Percentiles rank a stretch among this genome's conserved stretches.
These are phyloP conservation scores for Erythrocercus mccallii DNA, from an alignment of 2,113 vertebrate species.

Conservation along the genomic window DNA sequence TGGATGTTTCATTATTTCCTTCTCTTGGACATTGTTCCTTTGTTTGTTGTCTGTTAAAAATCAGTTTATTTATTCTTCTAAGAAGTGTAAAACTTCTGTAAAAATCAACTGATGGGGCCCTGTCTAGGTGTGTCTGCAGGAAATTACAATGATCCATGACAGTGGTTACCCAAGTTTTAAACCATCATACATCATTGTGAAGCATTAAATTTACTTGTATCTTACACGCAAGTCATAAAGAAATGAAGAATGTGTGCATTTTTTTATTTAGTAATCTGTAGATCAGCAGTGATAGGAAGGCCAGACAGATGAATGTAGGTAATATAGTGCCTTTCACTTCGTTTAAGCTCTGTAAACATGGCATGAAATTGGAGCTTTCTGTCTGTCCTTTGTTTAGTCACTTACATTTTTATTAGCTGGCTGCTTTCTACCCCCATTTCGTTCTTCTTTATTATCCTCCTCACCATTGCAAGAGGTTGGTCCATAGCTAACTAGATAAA, in stretches of 20 bases:
- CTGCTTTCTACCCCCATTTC: not conserved
- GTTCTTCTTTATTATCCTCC: not conserved
- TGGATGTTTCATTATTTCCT: not conserved
- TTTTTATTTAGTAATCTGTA: not conserved
- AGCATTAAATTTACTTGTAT: not conserved
- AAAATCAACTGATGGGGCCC: not conserved
- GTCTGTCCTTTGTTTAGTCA: not conserved
- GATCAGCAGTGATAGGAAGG: not conserved
- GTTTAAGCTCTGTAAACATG: not conserved
- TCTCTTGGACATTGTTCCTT: not conserved
- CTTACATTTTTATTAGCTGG: not conserved
- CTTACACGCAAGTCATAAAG: not conserved
- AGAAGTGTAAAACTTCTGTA: not conserved
- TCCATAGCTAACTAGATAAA: not conserved
- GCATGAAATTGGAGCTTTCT: not conserved
- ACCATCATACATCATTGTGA: not conserved
- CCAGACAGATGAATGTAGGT: not conserved
- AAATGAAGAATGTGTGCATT: not conserved
- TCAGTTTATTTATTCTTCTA: not conserved
- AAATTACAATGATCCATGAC: not conserved
- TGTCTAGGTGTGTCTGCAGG: not conserved
- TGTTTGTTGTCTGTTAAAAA: not conserved
- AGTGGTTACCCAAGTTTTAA: not conserved
- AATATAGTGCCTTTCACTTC: not conserved
- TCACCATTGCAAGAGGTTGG: not conserved